These are phyloP conservation scores for Plectrocnemia conspersa DNA, from an alignment of 1,140 invertebrate species.

Conservation along the genomic window DNA sequence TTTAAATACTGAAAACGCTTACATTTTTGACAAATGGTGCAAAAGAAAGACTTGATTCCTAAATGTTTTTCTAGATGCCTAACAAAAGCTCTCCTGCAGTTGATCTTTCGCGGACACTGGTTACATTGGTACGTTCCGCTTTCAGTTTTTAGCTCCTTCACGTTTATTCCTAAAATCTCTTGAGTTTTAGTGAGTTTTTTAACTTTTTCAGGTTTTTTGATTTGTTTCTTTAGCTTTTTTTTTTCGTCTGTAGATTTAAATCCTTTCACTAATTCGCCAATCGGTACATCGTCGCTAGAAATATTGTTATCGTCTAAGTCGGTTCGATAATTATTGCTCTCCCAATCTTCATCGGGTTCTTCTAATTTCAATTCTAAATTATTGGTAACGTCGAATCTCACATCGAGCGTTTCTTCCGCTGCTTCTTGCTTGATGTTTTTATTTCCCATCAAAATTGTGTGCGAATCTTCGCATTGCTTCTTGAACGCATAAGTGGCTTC, in stretches of 20 bases:
- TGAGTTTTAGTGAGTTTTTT: constrained; percentile 11
- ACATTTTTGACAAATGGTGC: constrained; percentile 32
- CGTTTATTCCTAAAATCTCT: constrained; percentile 26
- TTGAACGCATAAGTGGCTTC: constrained; percentile 29
- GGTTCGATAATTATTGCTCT: neutral
- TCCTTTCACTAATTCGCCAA: neutral
- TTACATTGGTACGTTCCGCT: constrained; percentile 25
- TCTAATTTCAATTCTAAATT: constrained; percentile 1
- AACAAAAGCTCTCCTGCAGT: constrained; percentile 17
- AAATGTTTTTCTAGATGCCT: constrained; percentile 28
- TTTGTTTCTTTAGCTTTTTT: constrained; percentile 1
- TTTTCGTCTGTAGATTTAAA: constrained; percentile 13
- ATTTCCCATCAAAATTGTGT: constrained; percentile 7
- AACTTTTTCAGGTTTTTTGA: neutral
- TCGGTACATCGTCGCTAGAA: neutral
- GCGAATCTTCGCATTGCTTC: constrained; percentile 29
- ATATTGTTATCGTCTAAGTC: neutral
- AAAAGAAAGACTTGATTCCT: constrained; percentile 31
- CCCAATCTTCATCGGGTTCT: constrained; percentile 11
- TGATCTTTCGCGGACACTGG: constrained; percentile 21
- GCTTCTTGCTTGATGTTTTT: constrained; percentile 4
- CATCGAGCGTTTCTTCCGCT: neutral
- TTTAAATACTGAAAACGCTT: neutral
- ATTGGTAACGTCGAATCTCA: neutral
- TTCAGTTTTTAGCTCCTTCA: constrained; percentile 16